Evolutionary conservation across 1,140 invertebrate genomes (phyloP).

Genomic region (Lordiphosa stackelbergi): DNA sequence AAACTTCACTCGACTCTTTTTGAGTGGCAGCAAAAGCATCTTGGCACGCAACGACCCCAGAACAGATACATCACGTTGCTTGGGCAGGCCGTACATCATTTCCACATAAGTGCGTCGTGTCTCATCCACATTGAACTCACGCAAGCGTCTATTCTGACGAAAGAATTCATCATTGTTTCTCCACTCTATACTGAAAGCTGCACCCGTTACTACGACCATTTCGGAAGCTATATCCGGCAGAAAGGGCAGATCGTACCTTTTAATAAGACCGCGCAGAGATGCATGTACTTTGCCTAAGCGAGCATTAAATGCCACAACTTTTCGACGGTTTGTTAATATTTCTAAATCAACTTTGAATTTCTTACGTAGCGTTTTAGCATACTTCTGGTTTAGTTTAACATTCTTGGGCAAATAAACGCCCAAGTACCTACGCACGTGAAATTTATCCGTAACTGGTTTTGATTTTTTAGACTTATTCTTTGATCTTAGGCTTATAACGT

Average conservation of each 20-base stretch:
- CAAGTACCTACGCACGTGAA: background rate
- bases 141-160: background rate
- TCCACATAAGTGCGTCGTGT: slow-evolving; percentile 4
- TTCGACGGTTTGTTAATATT: too few relatives aligned
- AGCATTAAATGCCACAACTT: too few relatives aligned
- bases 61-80: slow-evolving; percentile 1
- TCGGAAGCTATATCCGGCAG: background rate
- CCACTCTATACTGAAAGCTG: background rate
- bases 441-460: background rate
- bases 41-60: background rate
- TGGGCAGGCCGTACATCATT: slow-evolving; percentile 12
- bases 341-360: background rate
- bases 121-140: slow-evolving; percentile 13
- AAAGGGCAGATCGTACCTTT: background rate
- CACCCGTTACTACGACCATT: slow-evolving; percentile 1
- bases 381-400: background rate
- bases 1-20: slow-evolving; percentile 4
- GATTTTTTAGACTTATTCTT: too few relatives aligned
- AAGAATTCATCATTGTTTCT: slow-evolving; percentile 3
- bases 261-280: background rate
- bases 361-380: background rate
- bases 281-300: background rate
- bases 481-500: background rate
- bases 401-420: background rate
- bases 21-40: slow-evolving; percentile 4